Base-by-base conservation (phyloP, 2,888 invertebrate genomes). In the Sphaeridia pumilis region DNA sequence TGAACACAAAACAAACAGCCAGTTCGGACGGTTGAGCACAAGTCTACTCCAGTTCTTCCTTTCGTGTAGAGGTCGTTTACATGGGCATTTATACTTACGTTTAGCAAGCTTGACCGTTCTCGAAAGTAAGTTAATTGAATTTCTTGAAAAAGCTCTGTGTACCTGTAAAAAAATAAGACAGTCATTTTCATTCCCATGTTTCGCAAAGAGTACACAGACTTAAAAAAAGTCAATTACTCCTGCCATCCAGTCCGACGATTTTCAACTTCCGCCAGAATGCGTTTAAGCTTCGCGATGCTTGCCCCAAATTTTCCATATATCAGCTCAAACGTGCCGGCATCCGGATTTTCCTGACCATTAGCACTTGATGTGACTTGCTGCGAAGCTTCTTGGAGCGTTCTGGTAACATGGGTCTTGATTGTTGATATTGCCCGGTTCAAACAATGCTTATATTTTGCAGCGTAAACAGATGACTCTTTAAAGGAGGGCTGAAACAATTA, bases 251-350 rank as follows among this genome's bases (percentile, higher is more conserved):
- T 80, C 0, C 82, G 75, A 49, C 90, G 77, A 1, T 77, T 74
- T 70, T 95, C 94, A 25, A 95, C 76, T 65, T 90, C 81, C 56
- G 81, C 78, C 41, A 93, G 82, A 7, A 95, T 78, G 54, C 81
- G 78, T 66, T 80, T 84, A 1, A 93, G 77, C 68, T 88, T 85
- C 0, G 84, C 82, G 0, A 94, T 83, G n/a, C 87, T 84, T 0
- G 88, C 84, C 69, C 93, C 87, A 70, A 95, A 97, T 72, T 92
- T 89, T 0, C 94, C 94, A 68, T 95, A 97, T 68, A 89, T 74
- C 41, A 94, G 31, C 79, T 80, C 44, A 84, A 90, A 74, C 80
- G 86, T 27, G 42, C 58, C 52, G 55, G 61, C 36, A 35, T 56
- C 54, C 35, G 70, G 70, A 20, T 64, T 64, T 42, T 49, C 61